phyloP scores from a whole-genome alignment of 2,888 invertebrate species.

The Acronicta aceris region DNA sequence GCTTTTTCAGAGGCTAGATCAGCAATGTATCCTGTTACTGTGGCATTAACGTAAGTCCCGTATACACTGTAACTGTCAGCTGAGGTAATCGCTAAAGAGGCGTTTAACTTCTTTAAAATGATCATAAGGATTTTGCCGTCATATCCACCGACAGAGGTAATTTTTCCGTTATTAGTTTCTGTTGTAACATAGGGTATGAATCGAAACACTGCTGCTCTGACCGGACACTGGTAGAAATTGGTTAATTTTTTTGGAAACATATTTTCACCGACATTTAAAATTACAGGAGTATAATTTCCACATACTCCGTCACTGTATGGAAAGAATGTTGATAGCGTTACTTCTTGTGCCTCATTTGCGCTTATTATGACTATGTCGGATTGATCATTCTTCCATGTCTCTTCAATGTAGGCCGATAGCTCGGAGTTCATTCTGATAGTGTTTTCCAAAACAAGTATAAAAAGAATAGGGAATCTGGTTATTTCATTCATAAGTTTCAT shows the following conservation, averaged over 20 bases:
- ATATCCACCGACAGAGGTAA: constrained; percentile 61
- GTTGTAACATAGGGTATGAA: constrained; percentile 59
- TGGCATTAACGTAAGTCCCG: constrained; percentile 60
- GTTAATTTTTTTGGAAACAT: constrained; percentile 69
- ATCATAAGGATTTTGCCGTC: constrained; percentile 63
- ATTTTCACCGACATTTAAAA: constrained; percentile 46
- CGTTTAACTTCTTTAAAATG: constrained; percentile 64
- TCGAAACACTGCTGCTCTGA: constrained; percentile 59
- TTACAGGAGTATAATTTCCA: constrained; percentile 61
- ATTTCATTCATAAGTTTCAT: constrained; percentile 55
- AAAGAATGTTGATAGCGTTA: constrained; percentile 65
- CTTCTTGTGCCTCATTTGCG: constrained; percentile 37
- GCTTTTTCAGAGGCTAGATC: constrained; percentile 62
- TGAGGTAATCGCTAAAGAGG: constrained; percentile 59
- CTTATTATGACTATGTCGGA: constrained; percentile 68
- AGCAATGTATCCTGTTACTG: constrained; percentile 57
- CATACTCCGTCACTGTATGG: constrained; percentile 68
- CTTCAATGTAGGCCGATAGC: constrained; percentile 56
- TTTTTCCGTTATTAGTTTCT: constrained; percentile 52
- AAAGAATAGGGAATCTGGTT: constrained; percentile 58
- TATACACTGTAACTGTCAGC: constrained; percentile 46
- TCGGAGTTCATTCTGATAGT: constrained; percentile 34
- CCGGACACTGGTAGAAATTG: constrained; percentile 72
- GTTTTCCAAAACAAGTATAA: constrained; percentile 64
- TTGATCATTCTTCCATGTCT: constrained; percentile 68